These are phyloP conservation scores for Teleiodes luculella DNA, from an alignment of 2,888 invertebrate species.

Conservation along the genomic window DNA sequence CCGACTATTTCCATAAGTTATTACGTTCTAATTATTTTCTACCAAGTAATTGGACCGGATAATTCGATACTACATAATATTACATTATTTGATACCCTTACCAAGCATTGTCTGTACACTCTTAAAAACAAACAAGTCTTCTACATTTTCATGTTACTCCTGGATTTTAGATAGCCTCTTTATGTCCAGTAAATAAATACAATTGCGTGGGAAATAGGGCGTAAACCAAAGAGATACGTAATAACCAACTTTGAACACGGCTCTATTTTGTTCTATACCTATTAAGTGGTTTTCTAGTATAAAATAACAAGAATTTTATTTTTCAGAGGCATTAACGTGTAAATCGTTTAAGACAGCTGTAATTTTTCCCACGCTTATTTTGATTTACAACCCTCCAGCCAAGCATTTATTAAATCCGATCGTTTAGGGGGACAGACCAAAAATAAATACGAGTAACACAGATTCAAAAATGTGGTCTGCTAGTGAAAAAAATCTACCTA, in stretches of 20 bases:
- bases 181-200: slow-evolving; percentile 5
- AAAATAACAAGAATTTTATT: not conserved
- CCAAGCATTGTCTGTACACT: slow-evolving; percentile 2
- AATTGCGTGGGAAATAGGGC: not conserved
- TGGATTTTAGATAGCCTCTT: slow-evolving; percentile 4
- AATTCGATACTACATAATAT: no score
- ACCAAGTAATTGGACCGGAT: no score
- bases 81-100: no score
- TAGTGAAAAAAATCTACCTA: not conserved
- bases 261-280: not conserved
- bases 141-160: slow-evolving; percentile 1
- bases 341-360: not conserved
- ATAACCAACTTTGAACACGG: no score
- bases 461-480: slow-evolving; percentile 1
- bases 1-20: no score
- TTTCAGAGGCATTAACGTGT: no score
- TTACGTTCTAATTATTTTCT: no score
- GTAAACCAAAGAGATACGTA: not conserved
- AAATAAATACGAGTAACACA: not conserved
- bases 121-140: slow-evolving; percentile 1
- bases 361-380: not conserved
- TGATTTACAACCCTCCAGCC: not conserved
- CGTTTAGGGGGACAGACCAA: not conserved
- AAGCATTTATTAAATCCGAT: slow-evolving; percentile 1
- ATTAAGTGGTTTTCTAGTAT: not conserved